A percentile compares a stretch with the other conserved stretches of the same genome.
Evolutionary conservation across 37 sponge, comb jelly and placozoan genomes (phyloP).

Genomic region (Spongilla lacustris): DNA sequence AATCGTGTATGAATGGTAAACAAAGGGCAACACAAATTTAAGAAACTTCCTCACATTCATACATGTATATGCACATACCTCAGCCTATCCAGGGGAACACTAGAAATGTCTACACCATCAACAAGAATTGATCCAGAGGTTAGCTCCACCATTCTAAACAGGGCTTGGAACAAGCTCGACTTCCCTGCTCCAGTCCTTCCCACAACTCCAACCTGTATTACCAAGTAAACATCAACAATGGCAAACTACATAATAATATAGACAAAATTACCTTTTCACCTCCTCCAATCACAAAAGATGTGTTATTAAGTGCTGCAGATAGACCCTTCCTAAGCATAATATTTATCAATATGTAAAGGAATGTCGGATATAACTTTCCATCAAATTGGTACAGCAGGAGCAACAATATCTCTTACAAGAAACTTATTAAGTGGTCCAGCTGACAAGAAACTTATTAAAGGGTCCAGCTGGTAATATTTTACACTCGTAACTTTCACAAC

Average conservation of each 20-base stretch:
- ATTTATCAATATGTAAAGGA: background rate
- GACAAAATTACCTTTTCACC: conserved; percentile 73
- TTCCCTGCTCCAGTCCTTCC: conserved; percentile 99
- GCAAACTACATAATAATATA: background rate
- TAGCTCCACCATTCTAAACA: conserved; percentile 86
- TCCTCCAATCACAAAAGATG: conserved; percentile 57
- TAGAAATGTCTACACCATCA: conserved; percentile 82
- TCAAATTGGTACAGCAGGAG: too few relatives aligned
- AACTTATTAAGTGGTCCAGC: too few relatives aligned
- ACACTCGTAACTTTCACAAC: too few relatives aligned
- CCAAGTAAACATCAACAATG: background rate
- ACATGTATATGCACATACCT: too few relatives aligned
- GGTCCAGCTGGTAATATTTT: too few relatives aligned
- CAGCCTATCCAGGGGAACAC: conserved; percentile 64
- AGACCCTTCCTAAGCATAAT: conserved; percentile 53
- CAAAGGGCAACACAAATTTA: too few relatives aligned
- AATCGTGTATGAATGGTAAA: background rate
- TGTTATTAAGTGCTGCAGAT: conserved; percentile 68
- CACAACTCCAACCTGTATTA: conserved; percentile 88
- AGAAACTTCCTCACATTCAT: too few relatives aligned
- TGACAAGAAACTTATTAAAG: too few relatives aligned
- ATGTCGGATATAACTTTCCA: too few relatives aligned
- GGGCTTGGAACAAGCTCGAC: conserved; percentile 86
- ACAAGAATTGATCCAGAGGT: conserved; percentile 71
- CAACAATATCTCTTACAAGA: too few relatives aligned